A percentile compares a stretch with the other conserved stretches of the same genome.
Evolutionary conservation across 2,888 invertebrate genomes (phyloP).

Genomic region (Alentia gelatinosa): DNA sequence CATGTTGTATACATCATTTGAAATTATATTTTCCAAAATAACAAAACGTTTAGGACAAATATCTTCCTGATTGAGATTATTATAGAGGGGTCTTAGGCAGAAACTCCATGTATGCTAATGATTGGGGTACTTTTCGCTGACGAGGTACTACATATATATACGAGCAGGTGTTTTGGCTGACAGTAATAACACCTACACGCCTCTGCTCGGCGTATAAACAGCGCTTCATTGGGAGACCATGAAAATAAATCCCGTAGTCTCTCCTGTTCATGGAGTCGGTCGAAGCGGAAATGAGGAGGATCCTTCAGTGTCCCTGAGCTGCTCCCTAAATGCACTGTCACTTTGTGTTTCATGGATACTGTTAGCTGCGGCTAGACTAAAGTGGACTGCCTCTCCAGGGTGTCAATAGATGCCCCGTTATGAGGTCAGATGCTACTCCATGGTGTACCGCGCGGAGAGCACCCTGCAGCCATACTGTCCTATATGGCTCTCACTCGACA

Average conservation of each 20-base stretch:
- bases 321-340: not conserved
- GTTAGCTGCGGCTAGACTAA: not conserved
- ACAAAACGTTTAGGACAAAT: too few species aligned
- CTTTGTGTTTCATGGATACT: not conserved
- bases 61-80: too few species aligned
- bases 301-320: not conserved
- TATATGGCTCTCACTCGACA: not conserved
- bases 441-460: not conserved
- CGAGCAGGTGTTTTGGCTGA: too few species aligned
- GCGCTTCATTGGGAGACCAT: not conserved
- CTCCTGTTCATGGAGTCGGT: not conserved
- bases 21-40: too few species aligned
- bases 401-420: not conserved
- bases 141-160: too few species aligned
- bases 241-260: not conserved
- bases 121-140: too few species aligned
- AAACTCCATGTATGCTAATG: too few species aligned
- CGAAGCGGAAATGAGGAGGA: not conserved
- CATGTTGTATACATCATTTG: too few species aligned
- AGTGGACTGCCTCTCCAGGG: not conserved
- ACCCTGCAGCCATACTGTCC: not conserved
- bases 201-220: too few species aligned
- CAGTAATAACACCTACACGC: too few species aligned
- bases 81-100: too few species aligned
- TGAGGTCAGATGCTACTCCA: not conserved